These are phyloP conservation scores for Centruroides sculpturatus DNA, from an alignment of 1,140 invertebrate genomes.

Conservation along the genomic window DNA sequence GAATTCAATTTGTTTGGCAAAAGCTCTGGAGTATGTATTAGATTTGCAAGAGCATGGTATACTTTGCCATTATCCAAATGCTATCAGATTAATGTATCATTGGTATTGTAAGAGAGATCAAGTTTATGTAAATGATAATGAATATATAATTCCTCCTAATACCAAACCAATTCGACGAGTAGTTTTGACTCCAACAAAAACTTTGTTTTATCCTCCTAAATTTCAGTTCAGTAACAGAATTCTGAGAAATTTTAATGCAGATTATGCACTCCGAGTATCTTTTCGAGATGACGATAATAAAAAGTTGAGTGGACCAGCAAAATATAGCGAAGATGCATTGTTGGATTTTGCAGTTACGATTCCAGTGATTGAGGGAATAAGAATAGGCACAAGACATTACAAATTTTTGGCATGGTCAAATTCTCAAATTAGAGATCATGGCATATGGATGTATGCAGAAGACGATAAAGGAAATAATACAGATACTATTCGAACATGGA, in stretches of 20 bases:
- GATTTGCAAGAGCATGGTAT: slow-evolving; percentile 2
- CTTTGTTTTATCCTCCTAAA: slow-evolving; percentile 21
- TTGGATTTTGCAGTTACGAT: not conserved
- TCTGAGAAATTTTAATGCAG: slow-evolving; percentile 20
- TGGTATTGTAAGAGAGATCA: not conserved
- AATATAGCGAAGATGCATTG: slow-evolving; percentile 1
- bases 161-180: slow-evolving; percentile 8
- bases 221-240: slow-evolving; percentile 22
- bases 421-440: slow-evolving; percentile 24
- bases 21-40: slow-evolving; percentile 1
- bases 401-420: slow-evolving; percentile 23
- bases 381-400: slow-evolving; percentile 16
- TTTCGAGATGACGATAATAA: slow-evolving; percentile 20
- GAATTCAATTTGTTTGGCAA: not conserved
- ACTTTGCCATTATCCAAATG: slow-evolving; percentile 1
- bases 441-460: slow-evolving; percentile 22
- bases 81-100: not conserved
- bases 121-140: slow-evolving; percentile 8
- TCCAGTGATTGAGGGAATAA: slow-evolving; percentile 12
- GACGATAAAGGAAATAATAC: slow-evolving; percentile 13
- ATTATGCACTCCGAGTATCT: slow-evolving; percentile 20
- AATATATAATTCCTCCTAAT: slow-evolving; percentile 16
- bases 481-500: slow-evolving; percentile 21
- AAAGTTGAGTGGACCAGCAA: slow-evolving; percentile 10
- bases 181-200: slow-evolving; percentile 20